Evolutionary conservation across 2,888 invertebrate genomes (phyloP), one percentile per base, ranked within the genome.

Genomic region (Loripinus fragilis): DNA sequence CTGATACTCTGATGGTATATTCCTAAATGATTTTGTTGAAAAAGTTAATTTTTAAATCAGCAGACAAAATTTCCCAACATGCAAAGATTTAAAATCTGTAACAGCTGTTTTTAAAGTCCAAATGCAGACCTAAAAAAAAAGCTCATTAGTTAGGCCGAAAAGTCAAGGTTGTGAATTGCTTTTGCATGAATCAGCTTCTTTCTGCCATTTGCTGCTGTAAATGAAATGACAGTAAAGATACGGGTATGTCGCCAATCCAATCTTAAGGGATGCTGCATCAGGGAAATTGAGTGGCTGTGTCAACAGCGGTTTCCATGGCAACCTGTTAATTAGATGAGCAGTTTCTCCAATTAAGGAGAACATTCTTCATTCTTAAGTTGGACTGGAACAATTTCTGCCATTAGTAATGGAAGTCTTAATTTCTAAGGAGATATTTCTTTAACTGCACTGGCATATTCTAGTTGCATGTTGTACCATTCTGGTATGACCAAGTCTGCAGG

Each of bases 111-210:
- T 38, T 38, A 10, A 5, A 48, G 20, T 38, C 38, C 12, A 12
- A 52, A 52, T 2, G 7, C 52, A 2, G 52, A 52, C 52, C 52
- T 28, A 52, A 5, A 52, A 52, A 52, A 52, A 23, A 25, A n/a
- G n/a, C 15, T 12, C 60, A 33, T 20, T n/a, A 25, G 5, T 17
- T 20, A 33, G 60, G 60, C 60, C 20, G 28, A 60, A 20, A 33
- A 20, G 60, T 60, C 33, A 60, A 60, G 60, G 60, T 60, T 33
- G 5, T 7, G 33, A 60, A 60, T 60, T 60, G 60, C 20, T 60
- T 60, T 60, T 60, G 60, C 60, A 60, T 60, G 60, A 60, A 60
- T 60, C 60, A 60, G 60, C 60, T 60, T 28, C 28, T 60, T 60
- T 33, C 60, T 60, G 60, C 60, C 60, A 60, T 60, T 33, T 25